phyloP scores from a whole-genome alignment of 2,888 invertebrate species.

The Heliconius ethilla region DNA sequence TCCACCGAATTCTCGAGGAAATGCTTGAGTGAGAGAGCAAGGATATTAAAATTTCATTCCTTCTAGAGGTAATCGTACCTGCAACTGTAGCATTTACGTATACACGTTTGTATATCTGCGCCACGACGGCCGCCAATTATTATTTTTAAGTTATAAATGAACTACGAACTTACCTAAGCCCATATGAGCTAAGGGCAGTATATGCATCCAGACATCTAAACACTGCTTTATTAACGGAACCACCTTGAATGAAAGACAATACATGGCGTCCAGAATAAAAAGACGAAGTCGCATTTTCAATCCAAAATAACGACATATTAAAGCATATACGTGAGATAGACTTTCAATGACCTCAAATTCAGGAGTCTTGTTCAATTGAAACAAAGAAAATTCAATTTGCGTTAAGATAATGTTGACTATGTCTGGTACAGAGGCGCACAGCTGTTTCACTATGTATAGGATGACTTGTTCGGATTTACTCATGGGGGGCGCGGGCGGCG shows the following conservation, averaged over 20 bases:
- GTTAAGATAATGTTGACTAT: constrained; percentile 57
- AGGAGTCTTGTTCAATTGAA: constrained; percentile 66
- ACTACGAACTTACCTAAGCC: constrained; percentile 60
- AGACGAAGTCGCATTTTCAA: constrained; percentile 62
- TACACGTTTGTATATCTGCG: neutral
- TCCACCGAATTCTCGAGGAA: too few species aligned
- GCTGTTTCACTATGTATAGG: constrained; percentile 59
- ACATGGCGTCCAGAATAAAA: constrained; percentile 76
- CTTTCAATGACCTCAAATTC: constrained; percentile 66
- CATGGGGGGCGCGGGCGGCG: constrained; percentile 64
- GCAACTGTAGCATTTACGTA: neutral
- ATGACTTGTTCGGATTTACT: constrained; percentile 69
- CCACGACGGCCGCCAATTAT: neutral
- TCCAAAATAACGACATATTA: constrained; percentile 65
- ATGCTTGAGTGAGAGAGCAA: too few species aligned
- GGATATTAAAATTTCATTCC: neutral
- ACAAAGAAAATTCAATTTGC: constrained; percentile 67
- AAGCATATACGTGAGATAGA: constrained; percentile 71
- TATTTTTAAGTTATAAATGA: neutral
- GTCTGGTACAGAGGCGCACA: constrained; percentile 53
- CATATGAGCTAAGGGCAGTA: constrained; percentile 69
- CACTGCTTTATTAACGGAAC: constrained; percentile 68
- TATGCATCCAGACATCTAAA: constrained; percentile 69
- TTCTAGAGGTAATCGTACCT: neutral
- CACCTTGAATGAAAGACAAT: constrained; percentile 71